These are phyloP conservation scores for Platorchestia sp. DNA, from an alignment of 1,140 invertebrate species.

Conservation along the genomic window DNA sequence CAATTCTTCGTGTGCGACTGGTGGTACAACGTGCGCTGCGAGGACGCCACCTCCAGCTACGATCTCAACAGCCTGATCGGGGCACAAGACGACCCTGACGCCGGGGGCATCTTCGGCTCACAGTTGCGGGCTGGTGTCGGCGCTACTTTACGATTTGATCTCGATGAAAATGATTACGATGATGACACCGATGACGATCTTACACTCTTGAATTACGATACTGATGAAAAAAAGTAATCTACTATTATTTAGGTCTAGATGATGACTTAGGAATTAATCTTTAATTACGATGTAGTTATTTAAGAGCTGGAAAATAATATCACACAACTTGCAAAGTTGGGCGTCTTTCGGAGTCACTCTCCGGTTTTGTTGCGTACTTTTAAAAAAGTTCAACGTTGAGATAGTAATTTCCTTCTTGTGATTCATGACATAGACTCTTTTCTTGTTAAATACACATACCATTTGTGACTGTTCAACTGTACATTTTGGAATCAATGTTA, in stretches of 20 bases:
- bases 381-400: not conserved
- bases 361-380: not conserved
- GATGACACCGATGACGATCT: constrained; percentile 16
- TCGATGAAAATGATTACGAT: constrained; percentile 26
- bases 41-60: constrained; percentile 73
- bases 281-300: not conserved
- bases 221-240: constrained; percentile 21
- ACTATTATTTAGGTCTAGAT: not conserved
- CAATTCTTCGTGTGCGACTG: constrained; percentile 90
- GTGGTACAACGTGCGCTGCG: constrained; percentile 92
- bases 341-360: not conserved
- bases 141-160: not conserved
- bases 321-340: not conserved
- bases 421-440: not conserved
- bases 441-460: not conserved
- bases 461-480: not conserved
- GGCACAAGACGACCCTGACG: constrained; percentile 69
- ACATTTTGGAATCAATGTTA: not conserved
- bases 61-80: constrained; percentile 68
- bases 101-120: constrained; percentile 16
- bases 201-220: constrained; percentile 14
- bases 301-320: not conserved
- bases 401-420: not conserved
- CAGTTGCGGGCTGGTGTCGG: not conserved
- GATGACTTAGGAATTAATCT: not conserved